Evolutionary conservation across 2,797 vertebrate genomes (phyloP), one percentile per base, ranked within the genome.

Genomic region (Eulemur rubriventer): DNA sequence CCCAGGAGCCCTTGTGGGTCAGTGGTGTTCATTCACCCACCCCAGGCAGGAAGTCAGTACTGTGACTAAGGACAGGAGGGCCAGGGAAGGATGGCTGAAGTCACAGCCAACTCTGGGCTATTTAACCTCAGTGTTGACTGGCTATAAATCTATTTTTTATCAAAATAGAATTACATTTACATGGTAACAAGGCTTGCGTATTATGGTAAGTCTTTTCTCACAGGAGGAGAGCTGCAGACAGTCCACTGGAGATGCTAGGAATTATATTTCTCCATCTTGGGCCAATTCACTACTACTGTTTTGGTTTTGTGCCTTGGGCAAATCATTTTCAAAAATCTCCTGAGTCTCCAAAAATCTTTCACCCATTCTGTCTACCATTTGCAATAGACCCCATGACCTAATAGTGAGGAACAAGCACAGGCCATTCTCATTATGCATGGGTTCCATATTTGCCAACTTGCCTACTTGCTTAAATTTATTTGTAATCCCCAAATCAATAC

Each of bases 91-190:
- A 70, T 18, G n/a, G 28, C 61, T 79, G 28, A 22, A 92, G 73
- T 75, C 87, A 81, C 52, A 84, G 69, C 26, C 57, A 61, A 17
- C 79, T 70, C 69, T 55, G 72, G 35, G 55, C 50, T 38, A 2
- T 57, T 87, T 79, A 85, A 89, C 88, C 61, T 81, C 61, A 63
- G 22, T 14, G 5, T 50, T 26, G 8, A 75, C 83, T 70, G 46
- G 17, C 30, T 65, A 18, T 84, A 92, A 73, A 96, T 95, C 72
- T 55, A 93, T 38, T 91, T 95, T 91, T 85, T 91, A 96, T 69
- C 93, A 93, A 95, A 87, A 94, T 52, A 63, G 89, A 97, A 94
- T 91, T 48, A 50, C 22, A 33, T 1, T 18, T 85, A 43, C 57
- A 48, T 50, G 61, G n/a, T 55, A 92, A 84, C 73, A 85, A 81